These are phyloP conservation scores for Erynnis tages DNA, from an alignment of 2,888 invertebrate species.

Conservation along the genomic window DNA sequence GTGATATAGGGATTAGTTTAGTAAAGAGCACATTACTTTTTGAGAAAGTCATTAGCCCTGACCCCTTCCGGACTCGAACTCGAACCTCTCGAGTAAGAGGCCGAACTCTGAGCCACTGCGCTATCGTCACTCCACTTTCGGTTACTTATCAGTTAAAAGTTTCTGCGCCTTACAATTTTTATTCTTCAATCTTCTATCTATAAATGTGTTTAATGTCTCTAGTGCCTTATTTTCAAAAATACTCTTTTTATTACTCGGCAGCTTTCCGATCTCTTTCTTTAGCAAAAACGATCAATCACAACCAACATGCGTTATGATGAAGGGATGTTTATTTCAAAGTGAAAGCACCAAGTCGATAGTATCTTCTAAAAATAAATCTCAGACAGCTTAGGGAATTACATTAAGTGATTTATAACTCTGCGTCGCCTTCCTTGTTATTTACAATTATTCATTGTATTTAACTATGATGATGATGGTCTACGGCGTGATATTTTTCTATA, in stretches of 20 bases:
- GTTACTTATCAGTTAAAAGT: no score
- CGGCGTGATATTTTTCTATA: background rate
- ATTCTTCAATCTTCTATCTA: no score
- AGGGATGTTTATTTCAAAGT: constrained; percentile 14
- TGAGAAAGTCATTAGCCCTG: no score
- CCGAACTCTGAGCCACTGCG: no score
- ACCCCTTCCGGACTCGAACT: no score
- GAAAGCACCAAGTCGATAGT: constrained; percentile 21
- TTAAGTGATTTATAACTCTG: constrained; percentile 15
- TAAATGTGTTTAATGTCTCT: background rate
- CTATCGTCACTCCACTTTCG: no score
- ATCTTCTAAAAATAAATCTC: constrained; percentile 25
- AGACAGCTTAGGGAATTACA: constrained; percentile 13
- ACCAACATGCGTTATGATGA: constrained; percentile 23
- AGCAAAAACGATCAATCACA: constrained; percentile 21
- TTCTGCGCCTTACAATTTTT: no score
- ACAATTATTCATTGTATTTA: no score
- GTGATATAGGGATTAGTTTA: no score
- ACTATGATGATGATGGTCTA: constrained; percentile 16
- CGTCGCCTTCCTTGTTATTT: constrained; percentile 15
- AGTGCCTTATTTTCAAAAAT: no score
- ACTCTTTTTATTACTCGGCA: constrained; percentile 5
- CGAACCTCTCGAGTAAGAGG: no score
- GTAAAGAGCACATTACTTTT: no score
- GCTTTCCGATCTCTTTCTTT: constrained; percentile 8